Percentiles rank a stretch among this genome's conserved stretches.
Evolutionary conservation across 2,113 vertebrate species (phyloP).

Genomic region (Pipa parva): DNA sequence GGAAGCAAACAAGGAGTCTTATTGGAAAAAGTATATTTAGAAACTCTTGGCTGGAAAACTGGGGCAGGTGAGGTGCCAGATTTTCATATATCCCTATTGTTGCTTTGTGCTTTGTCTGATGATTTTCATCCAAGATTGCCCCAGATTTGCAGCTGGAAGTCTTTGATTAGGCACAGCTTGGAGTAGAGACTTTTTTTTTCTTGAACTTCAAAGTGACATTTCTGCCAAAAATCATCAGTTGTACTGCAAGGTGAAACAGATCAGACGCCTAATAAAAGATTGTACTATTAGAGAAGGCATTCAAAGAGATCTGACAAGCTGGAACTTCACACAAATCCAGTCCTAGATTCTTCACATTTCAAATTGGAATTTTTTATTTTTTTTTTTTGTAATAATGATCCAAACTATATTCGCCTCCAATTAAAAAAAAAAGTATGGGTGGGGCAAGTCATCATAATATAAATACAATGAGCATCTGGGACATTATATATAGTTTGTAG

Average conservation of each 20-base stretch:
- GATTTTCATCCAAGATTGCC: not conserved
- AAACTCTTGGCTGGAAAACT: not conserved
- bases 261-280: not conserved
- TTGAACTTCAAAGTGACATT: conserved; percentile 17
- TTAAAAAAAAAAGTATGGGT: no score
- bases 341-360: not conserved
- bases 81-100: conserved; percentile 13
- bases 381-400: no score
- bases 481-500: no score
- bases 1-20: not conserved
- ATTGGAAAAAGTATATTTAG: not conserved
- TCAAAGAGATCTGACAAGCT: not conserved
- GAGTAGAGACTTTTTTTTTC: not conserved
- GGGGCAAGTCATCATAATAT: no score
- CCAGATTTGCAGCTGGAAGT: conserved; percentile 20
- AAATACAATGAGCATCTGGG: no score
- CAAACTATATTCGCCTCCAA: no score
- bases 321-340: no score
- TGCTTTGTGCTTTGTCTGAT: not conserved
- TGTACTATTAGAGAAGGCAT: not conserved
- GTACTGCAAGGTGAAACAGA: not conserved
- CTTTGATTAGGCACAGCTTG: conserved; percentile 8
- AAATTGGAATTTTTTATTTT: no score
- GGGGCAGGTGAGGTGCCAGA: not conserved
- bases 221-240: not conserved